Percentiles rank a stretch among this genome's conserved stretches.
Conservation (phyloP, 2,888 invertebrate species). For the Drosophila birchii region DNA sequence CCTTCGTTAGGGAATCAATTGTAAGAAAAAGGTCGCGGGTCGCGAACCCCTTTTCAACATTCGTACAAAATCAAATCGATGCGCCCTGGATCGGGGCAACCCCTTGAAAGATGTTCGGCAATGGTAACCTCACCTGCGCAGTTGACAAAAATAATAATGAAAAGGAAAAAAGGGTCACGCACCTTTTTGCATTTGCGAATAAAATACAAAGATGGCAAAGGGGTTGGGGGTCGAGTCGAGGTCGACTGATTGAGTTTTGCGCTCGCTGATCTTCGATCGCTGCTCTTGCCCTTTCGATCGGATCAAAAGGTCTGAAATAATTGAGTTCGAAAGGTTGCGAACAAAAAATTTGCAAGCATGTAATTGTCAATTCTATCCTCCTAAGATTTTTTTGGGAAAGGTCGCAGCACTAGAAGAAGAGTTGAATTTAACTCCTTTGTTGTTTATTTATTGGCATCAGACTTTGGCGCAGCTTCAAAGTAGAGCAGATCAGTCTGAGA, state of each 20-base stretch:
- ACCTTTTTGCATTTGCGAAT: slow-evolving; percentile 64
- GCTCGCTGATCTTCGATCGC: slow-evolving; percentile 49
- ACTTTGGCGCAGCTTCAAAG: slow-evolving; percentile 24
- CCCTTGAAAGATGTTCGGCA: slow-evolving; percentile 62
- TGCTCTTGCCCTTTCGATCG: slow-evolving; percentile 59
- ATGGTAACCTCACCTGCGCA: slow-evolving; percentile 73
- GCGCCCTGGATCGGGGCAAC: slow-evolving; percentile 49
- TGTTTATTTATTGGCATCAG: slow-evolving; percentile 77
- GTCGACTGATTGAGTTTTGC: slow-evolving; percentile 72
- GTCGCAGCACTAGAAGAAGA: slow-evolving; percentile 31
- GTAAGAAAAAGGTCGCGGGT: slow-evolving; percentile 48
- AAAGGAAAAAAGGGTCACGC: slow-evolving; percentile 61
- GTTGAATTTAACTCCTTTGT: slow-evolving; percentile 77
- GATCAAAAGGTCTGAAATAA: slow-evolving; percentile 79
- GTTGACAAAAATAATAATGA: slow-evolving; percentile 63
- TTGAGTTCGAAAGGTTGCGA: slow-evolving; percentile 68
- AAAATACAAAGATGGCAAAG: slow-evolving; percentile 26
- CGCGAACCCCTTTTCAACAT: slow-evolving; percentile 47
- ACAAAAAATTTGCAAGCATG: slow-evolving; percentile 83
- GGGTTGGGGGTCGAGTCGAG: slow-evolving; percentile 48
- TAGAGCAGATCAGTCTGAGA: slow-evolving; percentile 48
- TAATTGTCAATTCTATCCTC: slow-evolving; percentile 75
- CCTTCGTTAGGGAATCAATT: slow-evolving; percentile 68
- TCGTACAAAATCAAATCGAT: slow-evolving; percentile 62
- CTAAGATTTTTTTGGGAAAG: slow-evolving; percentile 27